phyloP scores from a whole-genome alignment of 2,888 invertebrate species.

The Pseudococcus longispinus region DNA sequence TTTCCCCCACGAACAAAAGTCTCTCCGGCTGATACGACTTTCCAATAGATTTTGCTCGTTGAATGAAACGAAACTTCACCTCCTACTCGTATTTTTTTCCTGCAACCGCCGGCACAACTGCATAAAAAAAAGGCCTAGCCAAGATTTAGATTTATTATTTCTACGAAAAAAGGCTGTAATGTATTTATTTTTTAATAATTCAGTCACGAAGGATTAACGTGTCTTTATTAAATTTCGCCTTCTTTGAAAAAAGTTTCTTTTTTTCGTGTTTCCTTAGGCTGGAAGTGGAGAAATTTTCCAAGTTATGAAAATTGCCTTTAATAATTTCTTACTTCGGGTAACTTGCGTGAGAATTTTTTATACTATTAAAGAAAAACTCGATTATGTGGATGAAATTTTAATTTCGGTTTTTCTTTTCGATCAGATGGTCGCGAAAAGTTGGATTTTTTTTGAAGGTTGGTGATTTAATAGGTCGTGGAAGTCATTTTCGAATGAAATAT shows the following conservation, averaged over 20 bases:
- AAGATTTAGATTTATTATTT: not conserved
- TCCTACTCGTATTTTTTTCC: not conserved
- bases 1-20: not conserved
- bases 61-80: not conserved
- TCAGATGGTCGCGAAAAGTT: not conserved
- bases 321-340: not conserved
- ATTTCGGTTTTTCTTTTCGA: not conserved
- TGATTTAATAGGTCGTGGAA: too few species aligned
- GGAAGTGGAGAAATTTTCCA: not conserved
- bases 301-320: conserved; percentile 6
- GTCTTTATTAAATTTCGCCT: not conserved
- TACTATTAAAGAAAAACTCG: not conserved
- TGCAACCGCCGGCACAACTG: not conserved
- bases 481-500: too few species aligned
- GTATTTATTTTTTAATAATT: conserved; percentile 25
- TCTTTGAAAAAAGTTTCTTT: not conserved
- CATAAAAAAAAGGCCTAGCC: not conserved
- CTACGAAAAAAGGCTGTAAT: not conserved
- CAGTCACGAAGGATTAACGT: conserved; percentile 2
- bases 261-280: not conserved
- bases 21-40: not conserved
- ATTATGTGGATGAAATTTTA: not conserved
- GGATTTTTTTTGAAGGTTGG: not conserved
- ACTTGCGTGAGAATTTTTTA: not conserved
- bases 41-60: not conserved